Base-by-base conservation (phyloP, 2,113 vertebrate genomes). In the Kryptolebias marmoratus region DNA sequence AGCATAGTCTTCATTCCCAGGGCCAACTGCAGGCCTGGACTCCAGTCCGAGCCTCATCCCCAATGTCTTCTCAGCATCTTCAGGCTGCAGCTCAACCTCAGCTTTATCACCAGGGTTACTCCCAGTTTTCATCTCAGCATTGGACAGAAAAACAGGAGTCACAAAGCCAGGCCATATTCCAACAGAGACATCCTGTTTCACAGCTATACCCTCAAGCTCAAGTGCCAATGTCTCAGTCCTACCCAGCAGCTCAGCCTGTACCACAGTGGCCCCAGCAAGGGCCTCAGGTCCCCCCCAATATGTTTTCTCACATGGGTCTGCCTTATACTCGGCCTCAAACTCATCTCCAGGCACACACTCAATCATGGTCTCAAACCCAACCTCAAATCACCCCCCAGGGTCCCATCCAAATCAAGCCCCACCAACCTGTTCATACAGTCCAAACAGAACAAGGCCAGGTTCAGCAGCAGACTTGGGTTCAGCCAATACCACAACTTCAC, bases 21-120 rank as follows among this genome's bases (percentile, higher is more conserved):
- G 53, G 30, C 14, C 87, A 87, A 13, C 11, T 73, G 28, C 88
- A 81, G 50, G 18, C 65, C 47, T 90, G 90, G 92, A 58, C 73
- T 64, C 77, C 79, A 61, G 71, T 88, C 14, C 79, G 79, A 75
- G 58, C 72, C 22, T 54, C 76, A 59, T 83, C 87, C 11, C 83
- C 78, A 62, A 32, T 80, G 69, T 48, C 79, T 47, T 2, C 70
- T 22, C 82, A 72, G 11, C 70, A 73, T 49, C 75, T 81, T 4
- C 87, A 85, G 42, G 16, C 68, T 61, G 4, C 70, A 66, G 64
- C 36, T 31, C 84, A 89, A 61, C 52, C 58, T 71, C 75, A 65
- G 12, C 22, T 12, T 56, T 84, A 79, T 71, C 77, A 73, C 0
- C 70, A 80, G 30, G 64, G 47, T 52, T 79, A 81, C 39, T 2